Evolutionary conservation across 2,113 vertebrate genomes (phyloP).

Genomic region (Mobula birostris): DNA sequence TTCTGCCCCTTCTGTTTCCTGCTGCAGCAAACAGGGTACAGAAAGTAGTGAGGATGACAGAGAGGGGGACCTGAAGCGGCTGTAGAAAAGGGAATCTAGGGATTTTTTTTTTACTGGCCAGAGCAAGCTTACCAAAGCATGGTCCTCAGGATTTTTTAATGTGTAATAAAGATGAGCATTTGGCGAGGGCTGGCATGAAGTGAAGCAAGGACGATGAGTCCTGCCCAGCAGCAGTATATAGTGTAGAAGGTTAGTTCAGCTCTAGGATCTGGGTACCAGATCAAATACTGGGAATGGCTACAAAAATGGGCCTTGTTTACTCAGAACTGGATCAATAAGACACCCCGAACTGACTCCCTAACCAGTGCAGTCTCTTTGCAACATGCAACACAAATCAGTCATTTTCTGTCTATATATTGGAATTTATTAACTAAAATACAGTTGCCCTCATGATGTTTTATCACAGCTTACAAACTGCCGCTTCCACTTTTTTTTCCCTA

Average conservation of each 20-base stretch:
- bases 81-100: neutral
- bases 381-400: conserved; percentile 27
- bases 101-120: neutral
- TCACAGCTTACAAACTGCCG: neutral
- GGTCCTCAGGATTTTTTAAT: neutral
- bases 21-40: neutral
- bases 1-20: neutral
- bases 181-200: neutral
- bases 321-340: neutral
- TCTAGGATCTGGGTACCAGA: neutral
- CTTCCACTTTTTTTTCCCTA: neutral
- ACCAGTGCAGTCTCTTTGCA: neutral
- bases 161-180: neutral
- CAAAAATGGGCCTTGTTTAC: conserved; percentile 9
- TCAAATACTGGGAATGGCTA: conserved; percentile 20
- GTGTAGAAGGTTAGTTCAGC: neutral
- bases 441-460: neutral
- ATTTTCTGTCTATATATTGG: neutral
- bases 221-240: neutral
- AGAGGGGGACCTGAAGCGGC: neutral
- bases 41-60: neutral
- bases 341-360: neutral
- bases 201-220: neutral
- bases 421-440: neutral
- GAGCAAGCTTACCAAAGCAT: neutral